Percentiles rank a stretch among this genome's conserved stretches.
phyloP scores from a whole-genome alignment of 2,888 invertebrate species.

The Apamea epomidion region DNA sequence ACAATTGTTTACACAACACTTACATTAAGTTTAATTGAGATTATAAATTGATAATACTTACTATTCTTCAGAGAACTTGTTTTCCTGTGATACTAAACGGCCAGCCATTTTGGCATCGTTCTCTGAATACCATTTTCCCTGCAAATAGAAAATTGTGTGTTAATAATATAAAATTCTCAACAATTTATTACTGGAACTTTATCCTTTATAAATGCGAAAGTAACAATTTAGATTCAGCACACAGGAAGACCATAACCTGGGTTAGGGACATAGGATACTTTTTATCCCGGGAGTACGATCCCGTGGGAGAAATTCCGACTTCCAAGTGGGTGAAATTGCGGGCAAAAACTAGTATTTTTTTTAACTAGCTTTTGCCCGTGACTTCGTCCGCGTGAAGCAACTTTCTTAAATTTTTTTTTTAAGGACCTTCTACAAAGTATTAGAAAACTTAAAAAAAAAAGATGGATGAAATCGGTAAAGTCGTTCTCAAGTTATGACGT shows the following conservation, averaged over 20 bases:
- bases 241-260: not conserved
- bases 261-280: not conserved
- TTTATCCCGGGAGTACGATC: not conserved
- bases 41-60: slow-evolving; percentile 61
- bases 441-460: too few relatives aligned
- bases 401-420: too few relatives aligned
- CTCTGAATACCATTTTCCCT: slow-evolving; percentile 91
- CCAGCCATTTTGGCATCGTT: slow-evolving; percentile 90
- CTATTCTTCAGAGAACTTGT: slow-evolving; percentile 88
- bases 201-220: not conserved
- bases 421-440: too few relatives aligned
- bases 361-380: too few relatives aligned
- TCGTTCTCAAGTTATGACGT: too few relatives aligned
- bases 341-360: too few relatives aligned
- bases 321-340: too few relatives aligned
- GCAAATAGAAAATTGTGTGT: slow-evolving; percentile 60
- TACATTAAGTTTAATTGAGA: too few relatives aligned
- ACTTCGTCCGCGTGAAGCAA: too few relatives aligned
- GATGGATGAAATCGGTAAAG: too few relatives aligned
- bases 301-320: too few relatives aligned
- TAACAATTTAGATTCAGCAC: not conserved
- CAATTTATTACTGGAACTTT: not conserved
- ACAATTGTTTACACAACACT: too few relatives aligned
- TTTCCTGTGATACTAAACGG: slow-evolving; percentile 91
- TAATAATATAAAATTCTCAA: not conserved